A percentile compares a stretch with the other conserved stretches of the same genome.
phyloP scores from a whole-genome alignment of 2,888 invertebrate genomes.

The Euplexia lucipara region DNA sequence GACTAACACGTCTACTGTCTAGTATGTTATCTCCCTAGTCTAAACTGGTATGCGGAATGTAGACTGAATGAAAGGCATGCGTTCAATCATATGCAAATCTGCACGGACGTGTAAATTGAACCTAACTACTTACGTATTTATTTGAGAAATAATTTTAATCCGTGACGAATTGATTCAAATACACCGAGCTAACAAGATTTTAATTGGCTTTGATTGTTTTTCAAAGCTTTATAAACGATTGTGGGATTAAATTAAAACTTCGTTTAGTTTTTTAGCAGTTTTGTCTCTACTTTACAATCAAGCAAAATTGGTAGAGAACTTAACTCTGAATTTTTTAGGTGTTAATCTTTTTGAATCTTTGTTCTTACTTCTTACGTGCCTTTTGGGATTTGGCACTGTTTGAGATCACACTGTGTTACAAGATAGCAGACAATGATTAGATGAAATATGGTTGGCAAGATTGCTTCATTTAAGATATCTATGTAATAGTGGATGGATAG shows the following conservation, averaged over 20 bases:
- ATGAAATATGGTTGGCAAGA: constrained; percentile 12
- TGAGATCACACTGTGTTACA: constrained; percentile 12
- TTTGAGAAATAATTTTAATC: constrained; percentile 28
- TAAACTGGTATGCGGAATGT: constrained; percentile 45
- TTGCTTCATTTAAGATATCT: neutral
- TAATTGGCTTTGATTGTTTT: neutral
- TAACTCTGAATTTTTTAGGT: constrained; percentile 38
- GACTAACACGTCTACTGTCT: constrained; percentile 40
- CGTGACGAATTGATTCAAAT: neutral
- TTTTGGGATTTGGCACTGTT: constrained; percentile 37
- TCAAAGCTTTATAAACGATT: neutral
- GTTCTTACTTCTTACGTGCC: constrained; percentile 10
- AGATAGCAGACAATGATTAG: constrained; percentile 2
- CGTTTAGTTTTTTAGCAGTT: neutral
- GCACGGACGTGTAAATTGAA: constrained; percentile 39
- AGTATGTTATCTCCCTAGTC: constrained; percentile 38
- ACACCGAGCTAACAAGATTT: neutral
- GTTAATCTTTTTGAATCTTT: constrained; percentile 35
- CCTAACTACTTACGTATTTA: too few relatives aligned
- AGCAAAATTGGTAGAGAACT: constrained; percentile 24
- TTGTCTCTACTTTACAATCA: constrained; percentile 26
- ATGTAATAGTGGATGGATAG: neutral
- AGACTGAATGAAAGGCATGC: constrained; percentile 42
- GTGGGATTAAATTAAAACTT: neutral
- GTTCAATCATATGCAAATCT: constrained; percentile 52